Evolutionary conservation across 2,888 invertebrate genomes (phyloP).

Genomic region (Luperina nickerlii): DNA sequence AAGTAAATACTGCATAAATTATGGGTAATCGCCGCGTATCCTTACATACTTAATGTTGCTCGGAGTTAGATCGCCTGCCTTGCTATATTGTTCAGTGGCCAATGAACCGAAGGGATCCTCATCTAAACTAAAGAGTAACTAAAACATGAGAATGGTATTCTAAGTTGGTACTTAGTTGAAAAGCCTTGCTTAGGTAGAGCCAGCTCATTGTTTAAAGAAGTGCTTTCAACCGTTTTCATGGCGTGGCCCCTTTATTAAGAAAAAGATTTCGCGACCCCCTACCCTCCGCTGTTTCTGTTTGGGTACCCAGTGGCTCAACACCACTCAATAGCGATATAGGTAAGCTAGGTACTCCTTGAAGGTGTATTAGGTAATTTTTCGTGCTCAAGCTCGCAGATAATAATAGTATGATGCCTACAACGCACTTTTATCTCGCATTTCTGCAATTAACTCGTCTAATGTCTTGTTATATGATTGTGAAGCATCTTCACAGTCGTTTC

Average conservation of each 20-base stretch:
- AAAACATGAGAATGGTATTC: slow-evolving; percentile 2
- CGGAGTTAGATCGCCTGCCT: slow-evolving; percentile 49
- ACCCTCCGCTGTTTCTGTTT: too few relatives aligned
- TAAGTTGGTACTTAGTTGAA: not conserved
- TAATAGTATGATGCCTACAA: not conserved
- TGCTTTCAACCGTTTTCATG: too few relatives aligned
- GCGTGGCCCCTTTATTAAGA: too few relatives aligned
- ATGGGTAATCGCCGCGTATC: slow-evolving; percentile 60
- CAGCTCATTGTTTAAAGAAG: not conserved
- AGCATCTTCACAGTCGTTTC: slow-evolving; percentile 16
- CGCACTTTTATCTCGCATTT: slow-evolving; percentile 13
- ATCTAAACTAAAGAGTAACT: slow-evolving; percentile 2
- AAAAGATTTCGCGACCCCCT: too few relatives aligned
- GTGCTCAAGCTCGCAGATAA: not conserved
- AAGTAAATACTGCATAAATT: slow-evolving; percentile 65
- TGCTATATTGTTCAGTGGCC: slow-evolving; percentile 24
- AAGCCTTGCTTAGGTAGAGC: not conserved
- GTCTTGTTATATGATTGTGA: slow-evolving; percentile 50
- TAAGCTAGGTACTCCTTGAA: not conserved
- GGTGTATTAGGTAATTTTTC: not conserved
- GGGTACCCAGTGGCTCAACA: not conserved
- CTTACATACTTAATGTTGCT: slow-evolving; percentile 61
- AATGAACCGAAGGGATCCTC: slow-evolving; percentile 16
- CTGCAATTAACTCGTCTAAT: slow-evolving; percentile 31
- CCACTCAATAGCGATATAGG: not conserved